Base-by-base conservation (phyloP, 2,113 vertebrate genomes). In the Rhinoderma darwinii region DNA sequence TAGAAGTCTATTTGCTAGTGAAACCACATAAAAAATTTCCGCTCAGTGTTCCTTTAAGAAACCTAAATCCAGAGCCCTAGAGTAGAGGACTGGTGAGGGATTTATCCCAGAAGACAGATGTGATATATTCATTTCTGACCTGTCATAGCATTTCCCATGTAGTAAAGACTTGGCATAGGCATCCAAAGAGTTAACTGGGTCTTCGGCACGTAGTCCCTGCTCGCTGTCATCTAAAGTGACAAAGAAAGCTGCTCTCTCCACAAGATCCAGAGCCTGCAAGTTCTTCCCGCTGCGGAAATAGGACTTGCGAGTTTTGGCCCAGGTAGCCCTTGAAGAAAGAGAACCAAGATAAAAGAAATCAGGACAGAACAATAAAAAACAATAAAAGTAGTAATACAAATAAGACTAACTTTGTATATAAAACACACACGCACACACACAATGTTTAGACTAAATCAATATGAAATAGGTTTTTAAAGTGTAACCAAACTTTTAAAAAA, bases 221-320 rank as follows among this genome's bases (percentile, higher is more conserved):
- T 96, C 95, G 1, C 95, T 94, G 0, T 96, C 93, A 32, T 97
- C 96, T 22, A 97, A 92, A 0, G 94, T 93, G 51, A 97, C 94
- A 18, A 97, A 97, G 92, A 98, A 98, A 0, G 96, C 96, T 0
- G 96, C 96, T 85, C 92, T 96, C 88, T 98, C 97, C 6, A 97
- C 94, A 0, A 92, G 91, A 88, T 96, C 96, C 89, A 98, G 88
- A 0, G 96, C 94, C 0, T 90, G 90, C 76, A 92, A 91, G 1
- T 97, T 96, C 77, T 93, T 89, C 30, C 93, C 94, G 0, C 89
- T 92, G 90, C 93, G 91, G 88, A 98, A 94, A 79, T 93, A 93
- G n/a, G 91, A 85, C 43, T 88, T 88, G 78, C 96, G 95, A 35
- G 94, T 93, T 88, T 93, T 91, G 32, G 96, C 96, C 97, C 97